Percentiles rank a stretch among this genome's conserved stretches.
Conservation (phyloP, 2,888 invertebrate genomes). For the Empis livida region DNA sequence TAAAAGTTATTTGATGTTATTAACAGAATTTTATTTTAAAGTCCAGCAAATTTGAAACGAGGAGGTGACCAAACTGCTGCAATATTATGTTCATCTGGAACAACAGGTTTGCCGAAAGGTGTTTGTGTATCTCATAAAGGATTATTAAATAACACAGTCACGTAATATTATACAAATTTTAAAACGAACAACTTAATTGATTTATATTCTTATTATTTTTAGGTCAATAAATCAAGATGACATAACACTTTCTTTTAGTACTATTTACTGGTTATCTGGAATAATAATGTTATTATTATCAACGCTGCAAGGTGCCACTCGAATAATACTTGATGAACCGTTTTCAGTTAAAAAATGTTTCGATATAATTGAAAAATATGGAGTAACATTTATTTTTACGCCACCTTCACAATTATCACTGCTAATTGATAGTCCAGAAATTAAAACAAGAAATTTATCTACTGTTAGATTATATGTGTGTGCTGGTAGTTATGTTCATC, state of each 20-base stretch:
- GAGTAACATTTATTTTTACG: conserved; percentile 10
- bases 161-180: conserved; percentile 6
- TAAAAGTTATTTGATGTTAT: too few species aligned
- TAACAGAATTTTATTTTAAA: too few species aligned
- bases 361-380: conserved; percentile 13
- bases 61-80: conserved; percentile 24
- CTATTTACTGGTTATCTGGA: conserved; percentile 18
- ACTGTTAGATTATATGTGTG: conserved; percentile 22
- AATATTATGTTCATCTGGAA: conserved; percentile 28
- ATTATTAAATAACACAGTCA: conserved; percentile 15
- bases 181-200: too few species aligned
- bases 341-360: conserved; percentile 13
- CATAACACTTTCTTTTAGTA: conserved; percentile 15
- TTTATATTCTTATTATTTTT: not conserved
- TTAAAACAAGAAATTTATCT: conserved; percentile 11
- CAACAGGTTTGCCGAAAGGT: conserved; percentile 26
- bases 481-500: conserved; percentile 22
- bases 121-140: conserved; percentile 22
- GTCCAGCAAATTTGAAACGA: conserved; percentile 14
- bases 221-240: conserved; percentile 7
- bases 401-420: conserved; percentile 17
- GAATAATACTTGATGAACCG: conserved; percentile 15
- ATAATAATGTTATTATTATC: conserved; percentile 10
- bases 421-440: conserved; percentile 10
- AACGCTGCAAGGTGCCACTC: conserved; percentile 10